Conservation (phyloP, 2,888 invertebrate genomes). For the Falcaria lacertinaria region DNA sequence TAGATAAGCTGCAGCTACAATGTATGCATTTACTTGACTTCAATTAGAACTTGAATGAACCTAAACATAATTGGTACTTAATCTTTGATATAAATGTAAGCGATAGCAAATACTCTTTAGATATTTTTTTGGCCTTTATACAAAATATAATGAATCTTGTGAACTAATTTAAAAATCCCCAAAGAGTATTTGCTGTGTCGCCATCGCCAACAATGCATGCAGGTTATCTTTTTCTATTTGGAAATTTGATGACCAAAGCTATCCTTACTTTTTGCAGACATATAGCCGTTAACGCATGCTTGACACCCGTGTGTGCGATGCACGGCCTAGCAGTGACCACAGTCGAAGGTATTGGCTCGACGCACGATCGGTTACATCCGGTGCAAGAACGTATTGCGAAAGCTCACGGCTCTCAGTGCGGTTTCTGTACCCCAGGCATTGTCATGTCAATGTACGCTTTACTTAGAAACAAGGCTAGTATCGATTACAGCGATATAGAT, state of each 20-base stretch:
- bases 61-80: too few relatives aligned
- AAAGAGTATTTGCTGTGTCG: too few relatives aligned
- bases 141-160: too few relatives aligned
- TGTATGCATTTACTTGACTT: slow-evolving; percentile 1
- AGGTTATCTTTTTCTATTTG: too few relatives aligned
- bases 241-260: too few relatives aligned
- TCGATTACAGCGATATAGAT: slow-evolving; percentile 88
- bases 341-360: slow-evolving; percentile 95
- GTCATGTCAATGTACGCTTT: slow-evolving; percentile 98
- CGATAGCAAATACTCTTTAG: too few relatives aligned
- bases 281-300: slow-evolving; percentile 92
- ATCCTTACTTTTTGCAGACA: slow-evolving; percentile 79
- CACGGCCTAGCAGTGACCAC: slow-evolving; percentile 95
- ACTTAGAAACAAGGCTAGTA: slow-evolving; percentile 85
- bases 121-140: too few relatives aligned
- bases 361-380: slow-evolving; percentile 88
- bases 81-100: too few relatives aligned
- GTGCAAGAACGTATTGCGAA: slow-evolving; percentile 93
- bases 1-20: not conserved
- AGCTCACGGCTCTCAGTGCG: slow-evolving; percentile 96
- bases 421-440: slow-evolving; percentile 97
- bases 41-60: slow-evolving; percentile 9
- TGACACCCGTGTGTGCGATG: slow-evolving; percentile 91
- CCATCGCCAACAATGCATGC: too few relatives aligned
- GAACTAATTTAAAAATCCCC: too few relatives aligned